Conservation (phyloP, 2,113 vertebrate genomes). For the Taurulus bubalis region DNA sequence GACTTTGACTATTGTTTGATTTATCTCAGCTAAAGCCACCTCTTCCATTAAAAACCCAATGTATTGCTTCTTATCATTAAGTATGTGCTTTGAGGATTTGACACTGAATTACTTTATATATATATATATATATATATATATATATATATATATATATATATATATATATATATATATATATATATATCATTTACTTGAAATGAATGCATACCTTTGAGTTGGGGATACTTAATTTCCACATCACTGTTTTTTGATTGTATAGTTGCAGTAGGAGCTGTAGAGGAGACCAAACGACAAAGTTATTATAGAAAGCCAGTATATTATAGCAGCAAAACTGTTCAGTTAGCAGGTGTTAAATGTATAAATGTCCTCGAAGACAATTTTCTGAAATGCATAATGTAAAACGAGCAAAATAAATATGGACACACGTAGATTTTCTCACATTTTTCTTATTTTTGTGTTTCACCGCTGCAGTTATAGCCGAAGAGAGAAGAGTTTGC, state of each 20-base stretch:
- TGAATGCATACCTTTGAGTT: slow-evolving; percentile 55
- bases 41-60: slow-evolving; percentile 24
- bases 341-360: slow-evolving; percentile 78
- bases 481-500: not conserved
- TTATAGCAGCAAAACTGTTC: slow-evolving; percentile 70
- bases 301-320: slow-evolving; percentile 66
- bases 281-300: slow-evolving; percentile 58
- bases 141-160: slow-evolving; percentile 38
- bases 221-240: slow-evolving; percentile 48
- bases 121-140: slow-evolving; percentile 14
- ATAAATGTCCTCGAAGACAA: slow-evolving; percentile 77
- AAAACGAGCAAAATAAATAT: slow-evolving; percentile 83
- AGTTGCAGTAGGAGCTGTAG: slow-evolving; percentile 71
- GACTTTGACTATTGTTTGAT: slow-evolving; percentile 39
- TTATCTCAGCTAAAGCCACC: slow-evolving; percentile 71
- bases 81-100: slow-evolving; percentile 34
- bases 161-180: slow-evolving; percentile 19
- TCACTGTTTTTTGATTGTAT: slow-evolving; percentile 81
- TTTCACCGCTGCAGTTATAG: not conserved
- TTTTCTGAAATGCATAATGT: slow-evolving; percentile 78
- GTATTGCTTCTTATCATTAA: slow-evolving; percentile 44
- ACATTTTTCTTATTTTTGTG: slow-evolving; percentile 22
- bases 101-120: slow-evolving; percentile 58
- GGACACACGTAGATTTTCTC: slow-evolving; percentile 67
- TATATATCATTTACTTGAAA: slow-evolving; percentile 35